phyloP scores from a whole-genome alignment of 2,113 vertebrate genomes.

The Peucedramus taeniatus region DNA sequence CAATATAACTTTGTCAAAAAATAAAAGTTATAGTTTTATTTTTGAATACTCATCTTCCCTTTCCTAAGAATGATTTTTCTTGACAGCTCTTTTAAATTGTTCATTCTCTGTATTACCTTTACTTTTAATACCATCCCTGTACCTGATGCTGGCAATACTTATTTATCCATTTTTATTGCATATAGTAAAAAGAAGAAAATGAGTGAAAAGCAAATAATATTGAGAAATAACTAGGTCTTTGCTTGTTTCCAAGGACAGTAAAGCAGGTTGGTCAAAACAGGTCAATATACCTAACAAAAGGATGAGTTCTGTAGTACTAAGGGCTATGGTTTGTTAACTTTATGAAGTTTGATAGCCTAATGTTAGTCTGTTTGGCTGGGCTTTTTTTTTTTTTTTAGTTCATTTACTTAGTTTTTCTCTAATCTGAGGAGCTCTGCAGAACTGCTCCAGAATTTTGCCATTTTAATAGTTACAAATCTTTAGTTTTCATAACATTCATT shows the following conservation, averaged over 20 bases:
- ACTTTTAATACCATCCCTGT: neutral
- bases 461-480: neutral
- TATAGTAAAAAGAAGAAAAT: neutral
- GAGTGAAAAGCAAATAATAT: neutral
- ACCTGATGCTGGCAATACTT: neutral
- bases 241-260: neutral
- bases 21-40: neutral
- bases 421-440: neutral
- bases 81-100: neutral
- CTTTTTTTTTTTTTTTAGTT: accelerated
- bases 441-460: neutral
- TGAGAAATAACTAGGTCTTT: neutral
- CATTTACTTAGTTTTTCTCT: neutral
- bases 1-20: neutral
- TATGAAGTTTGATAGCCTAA: neutral
- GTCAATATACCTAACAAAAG: neutral
- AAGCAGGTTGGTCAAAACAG: neutral
- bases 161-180: neutral
- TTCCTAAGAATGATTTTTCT: neutral
- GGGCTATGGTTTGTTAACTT: neutral
- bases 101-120: neutral
- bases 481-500: neutral
- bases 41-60: neutral
- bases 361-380: neutral
- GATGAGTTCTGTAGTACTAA: neutral